Base-by-base conservation (phyloP, 2,113 vertebrate genomes). In the Pteropus alecto region DNA sequence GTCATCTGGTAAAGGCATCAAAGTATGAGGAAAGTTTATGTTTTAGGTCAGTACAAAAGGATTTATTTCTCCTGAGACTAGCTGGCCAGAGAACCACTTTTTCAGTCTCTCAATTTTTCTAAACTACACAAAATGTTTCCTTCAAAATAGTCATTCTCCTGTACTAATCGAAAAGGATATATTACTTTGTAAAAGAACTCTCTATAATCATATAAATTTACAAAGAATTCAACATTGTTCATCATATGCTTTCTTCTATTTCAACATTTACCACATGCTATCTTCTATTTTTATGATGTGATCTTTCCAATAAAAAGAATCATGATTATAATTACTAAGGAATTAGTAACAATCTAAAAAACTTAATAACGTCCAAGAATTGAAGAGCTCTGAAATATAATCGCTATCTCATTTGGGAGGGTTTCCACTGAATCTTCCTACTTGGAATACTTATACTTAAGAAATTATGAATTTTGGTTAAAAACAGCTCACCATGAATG, bases 151-250 rank as follows among this genome's bases (percentile, higher is more conserved):
- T 65, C 22, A 41, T 35, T 56, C 38, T 87, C 76, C 56, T 79
- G 33, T 54, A 71, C 12, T 93, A 81, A 79, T 70, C 43, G 14
- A 91, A 89, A 92, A 95, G 67, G 30, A n/a, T 60, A 92, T 54
- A 30, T 30, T 93, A 73, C 51, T 48, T 56, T 51, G 0, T 54
- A 78, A 91, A 86, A 96, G 28, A 85, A 30, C n/a, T 91, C 68
- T 51, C 7, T 70, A 71, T 68, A 95, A 93, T 2, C 43, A 93
- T n/a, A 71, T n/a, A 96, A 54, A 96, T 43, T 83, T 95, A 89
- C 0, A 58, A 95, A 95, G 43, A 93, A 95, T 78, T 56, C 14
- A 86, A 43, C 5, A 84, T 56, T 89, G 87, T 73, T 94, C 4
- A 95, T 54, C 65, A 73, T 6, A 78, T 43, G 13, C 41, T 60